Base-by-base conservation (phyloP, 30 jellyfish, hydroid and myxozoan genomes). In the Turritopsis rubra region DNA sequence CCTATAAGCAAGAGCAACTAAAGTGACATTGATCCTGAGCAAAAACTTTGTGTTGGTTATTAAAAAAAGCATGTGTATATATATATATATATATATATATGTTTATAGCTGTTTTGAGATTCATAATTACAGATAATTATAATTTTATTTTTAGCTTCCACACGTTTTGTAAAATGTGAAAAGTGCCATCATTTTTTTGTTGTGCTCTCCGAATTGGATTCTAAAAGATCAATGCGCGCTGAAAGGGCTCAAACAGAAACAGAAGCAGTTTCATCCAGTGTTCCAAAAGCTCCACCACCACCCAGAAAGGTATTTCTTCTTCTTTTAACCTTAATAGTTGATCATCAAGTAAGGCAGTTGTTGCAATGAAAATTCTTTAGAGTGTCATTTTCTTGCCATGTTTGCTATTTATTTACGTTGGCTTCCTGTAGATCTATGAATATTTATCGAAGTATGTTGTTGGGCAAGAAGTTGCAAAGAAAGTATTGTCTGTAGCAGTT, bases 161-260 rank as follows among this genome's bases (percentile, higher is more conserved):
- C 99, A 27, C 84, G 99, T 29, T 93, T 93, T 73, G 99, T 93
- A 72, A 93, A 93, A 83, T 93, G 99, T 83, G 99, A 93, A 76
- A 93, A 93, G 83, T 93, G 99, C 80, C 99, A 93, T 29, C 96
- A 93, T 86, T 93, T 93, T 72, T 93, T 93, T 83, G 99, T 93
- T 31, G 99, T 93, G 22, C 80, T 93, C n/a, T 93, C 99, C 52
- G 99, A 93, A 52, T 83, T 93, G 84, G 99, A 93, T 65, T 91
- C 97, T 21, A 84, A 91, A 52, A 81, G 96, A n/a, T 91, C 97
- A 19, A 25, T 91, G 84, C 71, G 87, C 52, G 52, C 88, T 8
- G 97, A 91, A 25, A 53, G 28, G 53, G 4, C 29, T n/a, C 95
- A 53, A 81, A 73, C 71, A 68, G 89, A 85, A 18, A 72, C 82